Conservation (phyloP, 64 coral and sea anemone genomes). For the Acropora yongei region DNA sequence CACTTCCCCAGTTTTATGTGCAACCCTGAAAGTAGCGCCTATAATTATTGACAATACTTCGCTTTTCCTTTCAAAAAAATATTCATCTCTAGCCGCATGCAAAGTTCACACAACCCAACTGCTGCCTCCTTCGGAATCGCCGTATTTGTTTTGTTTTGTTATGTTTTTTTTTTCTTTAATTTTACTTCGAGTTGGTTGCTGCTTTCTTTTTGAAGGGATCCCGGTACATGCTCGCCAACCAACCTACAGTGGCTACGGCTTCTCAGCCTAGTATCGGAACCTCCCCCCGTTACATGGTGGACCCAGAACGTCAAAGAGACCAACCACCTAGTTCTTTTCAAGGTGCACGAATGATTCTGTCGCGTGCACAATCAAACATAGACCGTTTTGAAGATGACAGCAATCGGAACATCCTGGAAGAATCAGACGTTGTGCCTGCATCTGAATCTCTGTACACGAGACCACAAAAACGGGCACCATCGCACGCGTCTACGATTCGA, state of each 20-base stretch:
- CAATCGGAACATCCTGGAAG: not conserved
- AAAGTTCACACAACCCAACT: no score
- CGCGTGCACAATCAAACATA: constrained; percentile 44
- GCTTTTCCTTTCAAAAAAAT: no score
- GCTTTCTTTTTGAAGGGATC: constrained; percentile 5
- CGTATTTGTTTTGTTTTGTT: not conserved
- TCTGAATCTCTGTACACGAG: not conserved
- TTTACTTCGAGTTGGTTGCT: not conserved
- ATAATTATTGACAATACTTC: no score
- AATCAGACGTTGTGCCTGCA: not conserved
- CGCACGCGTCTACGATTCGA: not conserved
- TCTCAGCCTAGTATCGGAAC: constrained; percentile 58
- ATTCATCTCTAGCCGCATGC: no score
- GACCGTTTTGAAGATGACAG: constrained; percentile 61
- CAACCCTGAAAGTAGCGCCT: no score
- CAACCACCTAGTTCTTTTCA: constrained; percentile 40
- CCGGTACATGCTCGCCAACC: constrained; percentile 13
- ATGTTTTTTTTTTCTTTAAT: not conserved
- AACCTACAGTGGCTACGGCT: constrained; percentile 43
- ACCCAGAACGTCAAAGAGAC: constrained; percentile 22
- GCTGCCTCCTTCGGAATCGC: no score
- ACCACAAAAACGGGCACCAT: not conserved
- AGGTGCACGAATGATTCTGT: constrained; percentile 38
- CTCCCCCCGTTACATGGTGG: constrained; percentile 59
- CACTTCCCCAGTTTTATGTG: no score